Base-by-base conservation (phyloP, 2,888 invertebrate species). In the Zygaena filipendulae region DNA sequence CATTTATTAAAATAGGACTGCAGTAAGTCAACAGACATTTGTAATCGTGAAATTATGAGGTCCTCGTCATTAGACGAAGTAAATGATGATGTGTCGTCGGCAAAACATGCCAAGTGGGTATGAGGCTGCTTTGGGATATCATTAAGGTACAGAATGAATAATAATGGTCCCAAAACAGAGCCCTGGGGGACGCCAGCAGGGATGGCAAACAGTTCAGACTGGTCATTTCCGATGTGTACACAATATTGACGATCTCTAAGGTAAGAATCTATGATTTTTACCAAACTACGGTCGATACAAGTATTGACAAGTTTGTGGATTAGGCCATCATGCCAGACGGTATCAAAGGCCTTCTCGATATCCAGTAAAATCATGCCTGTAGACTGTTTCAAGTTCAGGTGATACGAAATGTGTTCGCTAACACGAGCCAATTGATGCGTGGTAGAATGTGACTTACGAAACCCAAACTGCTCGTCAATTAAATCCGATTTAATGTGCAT, bases 401-500 rank as follows among this genome's bases (percentile, higher is more conserved):
- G n/a, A 11, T 36, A 31, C 5, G 33, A 18, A n/a, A 24, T 21
- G 11, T 28, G 23, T 21, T 36, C 31, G 6, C 31, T 2, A 2
- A 36, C 30, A 23, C 33, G 25, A 11, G 33, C 27, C n/a, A 33
- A 18, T 20, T 36, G 33, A 1, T 31, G 29, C 3, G 14, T 21
- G 2, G 36, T 33, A 4, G 36, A 36, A 13, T 36, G 36, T 2
- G 16, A 2, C 1, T 10, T 2, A 1, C 34, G 25, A 20, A 38
- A 38, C 2, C 38, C 38, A 29, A 38, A 38, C 23, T 35, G 33
- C 16, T 35, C 33, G 12, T 32, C 6, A 8, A 23, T 22, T 3
- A 33, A n/a, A n/a, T n/a, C n/a, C n/a, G n/a, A n/a, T n/a, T n/a
- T n/a, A n/a, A n/a, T n/a, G n/a, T n/a, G n/a, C n/a, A n/a, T n/a